phyloP scores from a whole-genome alignment of 1,140 invertebrate genomes.

The Pseudomyrmex gracilis region DNA sequence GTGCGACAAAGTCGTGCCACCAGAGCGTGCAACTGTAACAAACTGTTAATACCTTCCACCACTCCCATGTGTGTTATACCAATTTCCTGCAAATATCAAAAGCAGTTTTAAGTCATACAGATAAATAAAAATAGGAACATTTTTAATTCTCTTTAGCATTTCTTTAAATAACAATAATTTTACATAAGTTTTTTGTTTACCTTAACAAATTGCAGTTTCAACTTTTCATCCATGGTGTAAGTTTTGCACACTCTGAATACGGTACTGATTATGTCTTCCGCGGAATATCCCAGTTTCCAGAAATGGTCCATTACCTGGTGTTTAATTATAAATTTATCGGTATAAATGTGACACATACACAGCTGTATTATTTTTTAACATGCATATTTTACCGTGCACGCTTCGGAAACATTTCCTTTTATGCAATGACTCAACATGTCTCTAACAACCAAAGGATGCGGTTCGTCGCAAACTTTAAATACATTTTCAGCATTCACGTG shows the following conservation, averaged over 20 bases:
- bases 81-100: constrained; percentile 91
- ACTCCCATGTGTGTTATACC: constrained; percentile 96
- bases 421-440: constrained; percentile 96
- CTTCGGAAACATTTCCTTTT: constrained; percentile 93
- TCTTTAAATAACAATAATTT: background rate
- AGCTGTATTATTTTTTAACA: background rate
- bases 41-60: constrained; percentile 93
- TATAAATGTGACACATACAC: constrained; percentile 9
- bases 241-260: constrained; percentile 97
- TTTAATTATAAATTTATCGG: constrained; percentile 47
- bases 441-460: constrained; percentile 97
- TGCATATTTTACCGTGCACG: constrained; percentile 90
- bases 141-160: no score
- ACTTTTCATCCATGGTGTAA: constrained; percentile 91
- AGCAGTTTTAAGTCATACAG: constrained; percentile 39
- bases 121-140: no score
- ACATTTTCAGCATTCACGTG: constrained; percentile 97
- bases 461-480: constrained; percentile 99
- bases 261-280: constrained; percentile 98
- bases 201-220: constrained; percentile 95
- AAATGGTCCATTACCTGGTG: constrained; percentile 92
- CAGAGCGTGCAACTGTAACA: constrained; percentile 96
- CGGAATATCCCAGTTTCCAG: constrained; percentile 97
- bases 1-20: constrained; percentile 92
- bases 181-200: constrained; percentile 81